Percentiles rank a stretch among this genome's conserved stretches.
Evolutionary conservation across 2,888 invertebrate species (phyloP).

Genomic region (Cyrtodaria siliqua): DNA sequence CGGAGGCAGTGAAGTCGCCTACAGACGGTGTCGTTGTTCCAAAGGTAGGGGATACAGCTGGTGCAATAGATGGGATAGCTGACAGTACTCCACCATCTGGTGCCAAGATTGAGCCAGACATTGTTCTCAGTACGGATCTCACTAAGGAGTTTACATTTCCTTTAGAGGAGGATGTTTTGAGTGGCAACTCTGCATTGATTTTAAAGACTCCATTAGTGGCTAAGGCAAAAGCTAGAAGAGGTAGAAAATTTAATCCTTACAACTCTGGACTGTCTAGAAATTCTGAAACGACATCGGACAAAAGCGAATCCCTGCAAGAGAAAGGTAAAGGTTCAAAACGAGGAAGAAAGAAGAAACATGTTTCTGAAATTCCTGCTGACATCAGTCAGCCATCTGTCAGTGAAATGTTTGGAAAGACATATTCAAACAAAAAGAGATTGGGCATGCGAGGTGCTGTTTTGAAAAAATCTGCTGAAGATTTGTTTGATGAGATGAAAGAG

Average conservation of each 20-base stretch:
- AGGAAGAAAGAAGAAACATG: too few relatives aligned
- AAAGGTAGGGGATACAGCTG: constrained; percentile 39
- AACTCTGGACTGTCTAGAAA: background rate
- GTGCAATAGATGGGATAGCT: constrained; percentile 24
- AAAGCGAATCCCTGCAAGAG: background rate
- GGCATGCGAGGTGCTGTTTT: constrained; percentile 74
- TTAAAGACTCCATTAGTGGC: background rate
- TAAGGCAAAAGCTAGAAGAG: constrained; percentile 16
- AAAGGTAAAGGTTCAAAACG: constrained; percentile 16
- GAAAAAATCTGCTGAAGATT: constrained; percentile 40
- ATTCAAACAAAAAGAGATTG: constrained; percentile 64
- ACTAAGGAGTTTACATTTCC: background rate
- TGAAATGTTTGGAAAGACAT: constrained; percentile 64
- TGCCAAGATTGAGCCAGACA: constrained; percentile 13
- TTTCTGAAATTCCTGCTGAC: too few relatives aligned
- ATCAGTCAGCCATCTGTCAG: constrained; percentile 61
- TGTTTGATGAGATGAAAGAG: constrained; percentile 43
- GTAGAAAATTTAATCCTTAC: constrained; percentile 34
- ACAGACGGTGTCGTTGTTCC: constrained; percentile 25
- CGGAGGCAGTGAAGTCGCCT: constrained; percentile 41
- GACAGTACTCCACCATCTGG: constrained; percentile 16
- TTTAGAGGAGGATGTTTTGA: background rate
- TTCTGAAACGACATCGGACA: background rate
- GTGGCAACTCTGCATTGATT: background rate
- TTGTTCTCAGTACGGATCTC: background rate